These are phyloP conservation scores for Lagopus muta DNA, from an alignment of 2,113 vertebrate species.

Conservation along the genomic window DNA sequence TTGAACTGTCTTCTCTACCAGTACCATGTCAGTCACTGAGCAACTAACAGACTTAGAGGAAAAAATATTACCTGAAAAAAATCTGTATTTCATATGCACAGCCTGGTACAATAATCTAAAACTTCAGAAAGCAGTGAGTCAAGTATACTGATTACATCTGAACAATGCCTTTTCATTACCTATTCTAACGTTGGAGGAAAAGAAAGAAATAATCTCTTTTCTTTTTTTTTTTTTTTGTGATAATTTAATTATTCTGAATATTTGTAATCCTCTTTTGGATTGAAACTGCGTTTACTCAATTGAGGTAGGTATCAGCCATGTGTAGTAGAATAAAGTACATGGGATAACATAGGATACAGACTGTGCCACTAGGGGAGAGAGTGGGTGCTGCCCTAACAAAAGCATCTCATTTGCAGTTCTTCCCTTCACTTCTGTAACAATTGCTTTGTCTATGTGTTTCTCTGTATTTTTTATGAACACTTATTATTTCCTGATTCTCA, in stretches of 20 bases:
- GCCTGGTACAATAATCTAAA: neutral
- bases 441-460: neutral
- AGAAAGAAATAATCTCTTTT: neutral
- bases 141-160: neutral
- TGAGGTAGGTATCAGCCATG: neutral
- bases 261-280: neutral
- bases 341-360: neutral
- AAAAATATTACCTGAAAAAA: neutral
- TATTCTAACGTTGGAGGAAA: neutral
- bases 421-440: conserved; percentile 17
- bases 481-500: neutral
- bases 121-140: neutral
- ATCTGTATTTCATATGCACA: neutral
- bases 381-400: conserved; percentile 51
- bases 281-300: neutral
- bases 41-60: neutral
- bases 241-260: neutral
- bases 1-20: neutral
- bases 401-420: conserved; percentile 7
- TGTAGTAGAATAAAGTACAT: neutral
- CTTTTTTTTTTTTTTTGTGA: neutral
- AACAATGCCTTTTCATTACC: neutral
- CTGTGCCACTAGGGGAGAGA: conserved; percentile 16
- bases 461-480: neutral
- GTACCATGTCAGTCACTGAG: neutral